These are phyloP conservation scores for Phenacoccus solenopsis DNA, from an alignment of 1,140 invertebrate species.

Conservation along the genomic window DNA sequence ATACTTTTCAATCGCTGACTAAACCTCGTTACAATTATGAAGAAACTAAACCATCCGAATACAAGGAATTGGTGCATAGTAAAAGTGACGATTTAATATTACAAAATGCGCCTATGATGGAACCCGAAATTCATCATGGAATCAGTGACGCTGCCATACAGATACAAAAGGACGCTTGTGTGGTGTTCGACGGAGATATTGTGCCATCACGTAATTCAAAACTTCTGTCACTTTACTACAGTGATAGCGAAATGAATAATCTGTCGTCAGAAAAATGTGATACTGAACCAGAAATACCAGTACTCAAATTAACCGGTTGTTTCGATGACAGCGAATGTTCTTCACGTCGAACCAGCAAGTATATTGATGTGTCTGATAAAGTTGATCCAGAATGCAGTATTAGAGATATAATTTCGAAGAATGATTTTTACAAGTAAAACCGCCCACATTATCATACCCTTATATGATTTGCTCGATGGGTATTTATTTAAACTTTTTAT, in stretches of 20 bases:
- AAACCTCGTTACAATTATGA: neutral
- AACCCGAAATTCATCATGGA: constrained; percentile 34
- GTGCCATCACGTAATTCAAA: constrained; percentile 20
- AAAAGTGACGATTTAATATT: constrained; percentile 33
- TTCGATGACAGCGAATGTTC: constrained; percentile 25
- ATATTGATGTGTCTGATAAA: constrained; percentile 33
- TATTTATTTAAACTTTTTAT: neutral
- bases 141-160: constrained; percentile 29
- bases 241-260: constrained; percentile 28
- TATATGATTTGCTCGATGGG: neutral
- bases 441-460: neutral
- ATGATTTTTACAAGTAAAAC: constrained; percentile 46
- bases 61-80: constrained; percentile 29
- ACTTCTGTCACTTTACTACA: constrained; percentile 28
- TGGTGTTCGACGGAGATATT: constrained; percentile 30
- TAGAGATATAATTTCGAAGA: constrained; percentile 47
- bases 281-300: constrained; percentile 20
- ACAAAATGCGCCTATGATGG: constrained; percentile 34
- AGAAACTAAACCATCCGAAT: neutral
- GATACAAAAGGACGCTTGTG: constrained; percentile 30
- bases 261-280: constrained; percentile 19
- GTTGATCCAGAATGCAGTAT: constrained; percentile 50
- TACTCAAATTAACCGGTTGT: constrained; percentile 30
- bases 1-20: neutral
- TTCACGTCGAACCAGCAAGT: constrained; percentile 25